Conservation (phyloP, 2,888 invertebrate genomes). For the Pogonocherus hispidulus region DNA sequence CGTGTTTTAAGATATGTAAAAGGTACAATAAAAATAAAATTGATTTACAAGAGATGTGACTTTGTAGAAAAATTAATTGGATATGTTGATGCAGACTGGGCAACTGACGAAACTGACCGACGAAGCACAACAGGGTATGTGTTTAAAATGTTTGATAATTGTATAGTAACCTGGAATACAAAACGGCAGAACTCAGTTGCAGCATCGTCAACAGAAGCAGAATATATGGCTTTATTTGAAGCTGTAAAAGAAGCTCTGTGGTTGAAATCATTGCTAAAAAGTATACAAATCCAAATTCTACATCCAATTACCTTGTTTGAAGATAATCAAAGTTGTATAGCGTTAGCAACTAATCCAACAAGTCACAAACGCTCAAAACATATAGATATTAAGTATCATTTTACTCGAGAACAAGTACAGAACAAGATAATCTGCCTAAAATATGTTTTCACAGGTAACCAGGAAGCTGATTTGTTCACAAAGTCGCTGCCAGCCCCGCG, state of each 20-base stretch:
- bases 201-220: slow-evolving; percentile 54
- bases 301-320: slow-evolving; percentile 51
- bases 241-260: slow-evolving; percentile 57
- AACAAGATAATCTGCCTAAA: slow-evolving; percentile 10
- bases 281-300: slow-evolving; percentile 47
- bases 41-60: slow-evolving; percentile 46
- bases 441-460: slow-evolving; percentile 7
- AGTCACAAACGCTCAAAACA: slow-evolving; percentile 14
- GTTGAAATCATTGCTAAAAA: slow-evolving; percentile 53
- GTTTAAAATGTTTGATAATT: slow-evolving; percentile 51
- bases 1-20: slow-evolving; percentile 54
- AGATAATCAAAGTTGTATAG: slow-evolving; percentile 60
- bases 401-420: slow-evolving; percentile 10
- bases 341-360: slow-evolving; percentile 53
- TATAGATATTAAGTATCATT: slow-evolving; percentile 1
- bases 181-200: slow-evolving; percentile 57
- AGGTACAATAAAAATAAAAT: slow-evolving; percentile 53
- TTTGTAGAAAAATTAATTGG: slow-evolving; percentile 49
- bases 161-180: slow-evolving; percentile 57
- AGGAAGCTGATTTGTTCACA: slow-evolving; percentile 18
- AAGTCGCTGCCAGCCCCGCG: neutral
- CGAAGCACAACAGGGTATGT: slow-evolving; percentile 49
- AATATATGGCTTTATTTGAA: slow-evolving; percentile 51
- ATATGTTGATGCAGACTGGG: slow-evolving; percentile 57
- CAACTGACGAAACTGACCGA: slow-evolving; percentile 41